phyloP scores from a whole-genome alignment of 2,888 invertebrate genomes.

The Ecliptopera silaceata region DNA sequence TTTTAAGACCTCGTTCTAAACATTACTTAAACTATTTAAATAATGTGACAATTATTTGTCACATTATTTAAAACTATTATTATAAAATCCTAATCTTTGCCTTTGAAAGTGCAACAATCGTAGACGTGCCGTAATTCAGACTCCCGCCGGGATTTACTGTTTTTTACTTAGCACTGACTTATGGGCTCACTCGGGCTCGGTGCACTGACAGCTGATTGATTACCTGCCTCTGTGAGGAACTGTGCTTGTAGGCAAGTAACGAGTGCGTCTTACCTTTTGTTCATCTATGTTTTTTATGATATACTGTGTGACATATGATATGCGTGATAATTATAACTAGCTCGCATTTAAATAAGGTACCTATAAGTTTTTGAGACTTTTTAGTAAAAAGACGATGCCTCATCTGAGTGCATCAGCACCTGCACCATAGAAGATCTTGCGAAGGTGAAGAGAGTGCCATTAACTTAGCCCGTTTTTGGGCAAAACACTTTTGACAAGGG shows the following conservation, averaged over 20 bases:
- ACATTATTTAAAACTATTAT: neutral
- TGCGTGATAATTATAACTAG: neutral
- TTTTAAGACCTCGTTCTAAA: too few relatives aligned
- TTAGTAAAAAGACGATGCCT: too few relatives aligned
- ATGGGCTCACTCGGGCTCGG: conserved; percentile 29
- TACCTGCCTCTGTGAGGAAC: conserved; percentile 14
- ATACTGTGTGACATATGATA: neutral
- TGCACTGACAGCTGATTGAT: conserved; percentile 38
- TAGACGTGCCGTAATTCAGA: conserved; percentile 57
- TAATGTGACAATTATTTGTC: too few relatives aligned
- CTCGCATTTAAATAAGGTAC: too few relatives aligned
- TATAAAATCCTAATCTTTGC: conserved; percentile 38
- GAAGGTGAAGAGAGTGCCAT: too few relatives aligned
- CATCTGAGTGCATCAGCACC: too few relatives aligned
- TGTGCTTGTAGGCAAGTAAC: conserved; percentile 6
- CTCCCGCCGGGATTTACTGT: conserved; percentile 45
- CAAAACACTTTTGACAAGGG: too few relatives aligned
- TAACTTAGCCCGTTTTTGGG: too few relatives aligned
- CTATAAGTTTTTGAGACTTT: too few relatives aligned
- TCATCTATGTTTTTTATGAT: neutral
- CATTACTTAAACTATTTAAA: too few relatives aligned
- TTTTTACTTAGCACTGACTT: conserved; percentile 59
- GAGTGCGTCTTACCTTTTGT: neutral
- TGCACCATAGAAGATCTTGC: too few relatives aligned
- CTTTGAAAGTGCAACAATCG: conserved; percentile 48